A percentile compares a stretch with the other conserved stretches of the same genome.
Conservation (phyloP, 2,113 vertebrate genomes). For the Microcebus griseorufus region DNA sequence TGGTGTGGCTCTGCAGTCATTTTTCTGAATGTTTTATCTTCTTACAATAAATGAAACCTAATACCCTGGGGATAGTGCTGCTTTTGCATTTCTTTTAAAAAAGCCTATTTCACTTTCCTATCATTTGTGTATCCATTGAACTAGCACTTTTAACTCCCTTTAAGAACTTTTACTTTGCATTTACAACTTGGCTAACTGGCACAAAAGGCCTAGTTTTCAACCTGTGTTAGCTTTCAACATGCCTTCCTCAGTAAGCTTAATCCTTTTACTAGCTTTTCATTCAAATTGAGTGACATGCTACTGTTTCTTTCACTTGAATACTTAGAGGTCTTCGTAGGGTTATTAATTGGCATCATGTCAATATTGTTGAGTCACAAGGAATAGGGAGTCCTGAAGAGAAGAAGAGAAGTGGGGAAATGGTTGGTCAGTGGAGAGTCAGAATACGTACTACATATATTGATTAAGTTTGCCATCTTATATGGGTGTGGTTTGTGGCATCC, state of each 20-base stretch:
- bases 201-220: neutral
- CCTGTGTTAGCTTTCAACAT: neutral
- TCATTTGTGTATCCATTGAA: neutral
- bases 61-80: neutral
- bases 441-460: neutral
- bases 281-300: neutral
- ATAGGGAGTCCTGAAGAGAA: neutral
- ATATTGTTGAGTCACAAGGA: neutral
- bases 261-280: neutral
- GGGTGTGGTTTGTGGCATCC: neutral
- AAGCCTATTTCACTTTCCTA: neutral
- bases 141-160: neutral
- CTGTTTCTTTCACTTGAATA: neutral
- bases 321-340: neutral
- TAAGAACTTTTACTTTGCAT: neutral
- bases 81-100: neutral
- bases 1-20: neutral
- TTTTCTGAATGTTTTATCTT: neutral
- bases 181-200: neutral
- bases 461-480: neutral
- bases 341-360: neutral
- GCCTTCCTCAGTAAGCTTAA: neutral
- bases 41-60: neutral
- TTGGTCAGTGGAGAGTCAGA: neutral
- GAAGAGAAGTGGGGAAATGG: neutral